phyloP scores from a whole-genome alignment of 53 echinoderm and acorn worm species.

The Antedon mediterranea region DNA sequence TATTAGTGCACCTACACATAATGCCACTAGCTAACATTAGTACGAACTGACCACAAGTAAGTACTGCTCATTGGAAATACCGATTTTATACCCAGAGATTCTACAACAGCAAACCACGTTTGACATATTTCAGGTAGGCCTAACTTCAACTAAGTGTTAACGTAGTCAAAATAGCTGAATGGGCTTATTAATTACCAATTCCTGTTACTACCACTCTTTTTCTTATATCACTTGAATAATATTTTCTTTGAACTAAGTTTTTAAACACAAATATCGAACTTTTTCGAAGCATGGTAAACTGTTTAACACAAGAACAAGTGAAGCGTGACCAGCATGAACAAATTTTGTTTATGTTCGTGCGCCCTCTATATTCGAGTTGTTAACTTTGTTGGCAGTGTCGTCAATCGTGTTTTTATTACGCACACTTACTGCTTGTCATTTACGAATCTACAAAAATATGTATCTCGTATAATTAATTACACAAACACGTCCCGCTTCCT shows the following conservation, averaged over 20 bases:
- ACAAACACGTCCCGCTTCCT: neutral
- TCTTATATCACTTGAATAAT: neutral
- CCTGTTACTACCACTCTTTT: neutral
- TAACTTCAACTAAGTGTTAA: too few species aligned
- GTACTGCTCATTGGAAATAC: too few species aligned
- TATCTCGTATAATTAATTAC: neutral
- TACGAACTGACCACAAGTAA: too few species aligned
- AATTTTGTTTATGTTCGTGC: neutral
- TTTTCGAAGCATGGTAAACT: neutral
- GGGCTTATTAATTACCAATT: neutral
- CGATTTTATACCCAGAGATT: too few species aligned
- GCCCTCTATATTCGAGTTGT: neutral
- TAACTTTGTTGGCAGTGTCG: too few species aligned
- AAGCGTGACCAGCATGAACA: neutral
- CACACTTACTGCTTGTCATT: neutral
- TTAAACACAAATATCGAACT: neutral
- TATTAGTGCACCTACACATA: too few species aligned
- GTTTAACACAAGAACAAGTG: neutral
- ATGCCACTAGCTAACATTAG: too few species aligned
- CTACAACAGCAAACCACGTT: too few species aligned
- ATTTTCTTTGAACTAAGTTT: neutral
- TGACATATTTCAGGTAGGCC: too few species aligned
- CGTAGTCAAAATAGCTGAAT: too few species aligned
- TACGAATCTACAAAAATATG: neutral
- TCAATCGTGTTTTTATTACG: too few species aligned